phyloP scores from a whole-genome alignment of 2,797 vertebrate species.

The Spinibarbus caldwelli region DNA sequence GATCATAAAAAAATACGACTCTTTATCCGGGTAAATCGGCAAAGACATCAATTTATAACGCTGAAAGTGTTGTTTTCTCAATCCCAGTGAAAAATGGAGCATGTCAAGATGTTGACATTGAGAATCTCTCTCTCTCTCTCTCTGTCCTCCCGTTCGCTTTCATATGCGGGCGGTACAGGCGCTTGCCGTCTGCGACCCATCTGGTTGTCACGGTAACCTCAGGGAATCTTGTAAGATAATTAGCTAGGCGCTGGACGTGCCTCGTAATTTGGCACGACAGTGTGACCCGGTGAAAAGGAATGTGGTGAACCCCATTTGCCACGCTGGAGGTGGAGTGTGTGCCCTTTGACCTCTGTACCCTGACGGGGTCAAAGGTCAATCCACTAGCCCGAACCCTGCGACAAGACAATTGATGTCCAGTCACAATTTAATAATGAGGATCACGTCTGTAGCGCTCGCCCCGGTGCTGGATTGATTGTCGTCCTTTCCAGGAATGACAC shows the following conservation, averaged over 20 bases:
- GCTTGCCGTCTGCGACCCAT: constrained; percentile 61
- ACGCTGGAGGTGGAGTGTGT: constrained; percentile 54
- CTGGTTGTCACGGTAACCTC: constrained; percentile 64
- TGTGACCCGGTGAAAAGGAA: constrained; percentile 55
- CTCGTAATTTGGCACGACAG: constrained; percentile 61
- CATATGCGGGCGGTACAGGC: constrained; percentile 47
- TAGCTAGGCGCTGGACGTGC: constrained; percentile 62
- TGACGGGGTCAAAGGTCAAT: background rate
- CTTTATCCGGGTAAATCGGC: constrained; percentile 59
- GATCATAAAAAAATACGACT: constrained; percentile 42
- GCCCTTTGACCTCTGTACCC: constrained; percentile 57
- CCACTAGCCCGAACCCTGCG: constrained; percentile 31
- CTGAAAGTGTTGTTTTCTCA: constrained; percentile 59
- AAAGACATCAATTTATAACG: constrained; percentile 55
- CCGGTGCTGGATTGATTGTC: constrained; percentile 58
- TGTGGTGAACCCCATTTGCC: constrained; percentile 27
- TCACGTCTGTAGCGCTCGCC: constrained; percentile 6
- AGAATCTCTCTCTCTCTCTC: constrained; percentile 49
- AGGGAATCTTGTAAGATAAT: constrained; percentile 70
- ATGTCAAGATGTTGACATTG: constrained; percentile 63
- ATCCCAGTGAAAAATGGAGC: constrained; percentile 61
- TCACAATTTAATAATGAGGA: constrained; percentile 65
- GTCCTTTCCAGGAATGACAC: constrained; percentile 58
- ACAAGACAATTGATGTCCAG: constrained; percentile 68
- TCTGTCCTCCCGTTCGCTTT: constrained; percentile 29